Base-by-base conservation (phyloP, 1,140 invertebrate genomes). In the Antheraea mylitta region DNA sequence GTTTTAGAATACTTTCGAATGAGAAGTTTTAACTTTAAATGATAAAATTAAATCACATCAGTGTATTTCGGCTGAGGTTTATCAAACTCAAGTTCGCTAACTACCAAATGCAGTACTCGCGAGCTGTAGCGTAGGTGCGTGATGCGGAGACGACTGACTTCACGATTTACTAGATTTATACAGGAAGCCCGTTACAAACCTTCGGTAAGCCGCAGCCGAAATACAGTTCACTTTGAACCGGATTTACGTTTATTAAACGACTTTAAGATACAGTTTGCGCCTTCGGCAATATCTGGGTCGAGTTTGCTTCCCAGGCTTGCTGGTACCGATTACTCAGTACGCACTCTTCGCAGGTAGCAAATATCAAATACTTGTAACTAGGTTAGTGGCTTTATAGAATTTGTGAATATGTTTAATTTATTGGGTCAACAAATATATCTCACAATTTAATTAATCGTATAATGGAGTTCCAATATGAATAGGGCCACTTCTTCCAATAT, bases 131-230 rank as follows among this genome's bases (percentile, higher is more conserved):
- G 73, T 73, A 70, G 38, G 62, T 82, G 81, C 78, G 81, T 78
- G 78, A 74, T 45, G 63, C 78, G 82, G 79, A 75, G 80, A 71
- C 67, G 37, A 66, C 53, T 60, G 71, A 75, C 67, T 71, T 64
- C 66, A 66, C 72, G 70, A 80, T 79, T 80, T 66, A 69, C 72
- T 73, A 79, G 81, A 85, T 83, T 86, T 87, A 85, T 83, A 80
- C 75, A 74, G 74, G 71, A 72, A 76, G 78, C 77, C 74, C 30
- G 77, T 84, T 78, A 87, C 87, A 89, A 89, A 89, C 88, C 87
- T 89, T 83, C 73, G 79, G 86, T 86, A 84, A 89, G 83, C 87
- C 87, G 63, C 80, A 82, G 73, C 78, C 84, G 76, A 81, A 86
- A 85, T 80, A 79, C 80, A 82, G 79, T 81, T 81, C 81, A 79